These are phyloP conservation scores for Cardiocondyla obscurior DNA, from an alignment of 1,140 invertebrate genomes.

Conservation along the genomic window DNA sequence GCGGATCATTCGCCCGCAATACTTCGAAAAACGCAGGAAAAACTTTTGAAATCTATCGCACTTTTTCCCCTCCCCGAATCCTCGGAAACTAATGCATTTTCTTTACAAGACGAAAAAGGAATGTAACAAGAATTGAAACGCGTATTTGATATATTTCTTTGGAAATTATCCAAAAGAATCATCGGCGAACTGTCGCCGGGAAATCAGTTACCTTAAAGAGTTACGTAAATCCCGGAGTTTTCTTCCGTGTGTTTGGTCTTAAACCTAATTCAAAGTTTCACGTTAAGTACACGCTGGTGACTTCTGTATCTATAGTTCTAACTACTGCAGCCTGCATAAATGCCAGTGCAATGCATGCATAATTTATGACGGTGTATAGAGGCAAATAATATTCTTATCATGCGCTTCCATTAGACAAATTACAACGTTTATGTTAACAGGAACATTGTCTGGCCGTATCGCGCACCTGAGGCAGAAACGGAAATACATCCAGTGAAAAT, in stretches of 20 bases:
- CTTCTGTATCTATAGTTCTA: constrained; percentile 5
- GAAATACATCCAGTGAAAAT: constrained; percentile 30
- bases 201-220: constrained; percentile 39
- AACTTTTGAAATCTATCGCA: background rate
- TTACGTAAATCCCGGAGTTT: constrained; percentile 27
- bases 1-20: constrained; percentile 36
- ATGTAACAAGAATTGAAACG: background rate
- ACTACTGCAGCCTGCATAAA: constrained; percentile 15
- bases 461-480: constrained; percentile 18
- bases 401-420: constrained; percentile 32
- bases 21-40: background rate
- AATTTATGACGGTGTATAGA: constrained; percentile 30
- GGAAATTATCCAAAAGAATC: background rate
- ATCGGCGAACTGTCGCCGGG: background rate
- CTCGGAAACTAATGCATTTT: background rate
- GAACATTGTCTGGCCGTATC: constrained; percentile 30
- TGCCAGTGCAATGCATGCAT: constrained; percentile 28
- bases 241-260: constrained; percentile 1
- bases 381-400: constrained; percentile 53
- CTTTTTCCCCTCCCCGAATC: no score
- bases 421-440: constrained; percentile 52
- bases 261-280: constrained; percentile 38
- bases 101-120: background rate
- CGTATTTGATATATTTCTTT: background rate
- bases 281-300: constrained; percentile 3